Base-by-base conservation (phyloP, 2,113 vertebrate genomes). In the Rhipidura dahli region DNA sequence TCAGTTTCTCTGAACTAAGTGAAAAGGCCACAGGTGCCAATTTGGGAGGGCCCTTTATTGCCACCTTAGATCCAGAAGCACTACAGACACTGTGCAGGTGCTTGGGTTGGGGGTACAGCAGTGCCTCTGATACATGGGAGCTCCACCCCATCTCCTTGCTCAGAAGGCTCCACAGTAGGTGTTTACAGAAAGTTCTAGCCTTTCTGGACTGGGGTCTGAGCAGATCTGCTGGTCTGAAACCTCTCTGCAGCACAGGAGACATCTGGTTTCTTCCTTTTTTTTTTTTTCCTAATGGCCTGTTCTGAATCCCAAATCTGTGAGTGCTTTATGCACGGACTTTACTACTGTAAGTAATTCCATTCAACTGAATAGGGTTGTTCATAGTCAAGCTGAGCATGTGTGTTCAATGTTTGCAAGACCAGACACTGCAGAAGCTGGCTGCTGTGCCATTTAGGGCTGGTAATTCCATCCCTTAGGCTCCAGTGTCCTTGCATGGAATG, bases 281-380 rank as follows among this genome's bases (percentile, higher is more conserved):
- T 21, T 77, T 93, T 72, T 80, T 86, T 85, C 6, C 49, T 69
- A 59, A 61, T 51, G 21, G 26, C 54, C 19, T 57, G 5, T 42
- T 39, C 70, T 90, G 59, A 93, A 42, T 31, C 15, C 33, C 23
- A 79, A 39, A 82, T 84, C 77, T 72, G 35, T 69, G 71, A 94
- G 42, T 77, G 60, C 47, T 89, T 89, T 75, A 28, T 79, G 75
- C 49, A 80, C 0, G 1, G 57, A 89, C 54, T 77, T 84, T 26
- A 83, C 63, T 83, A 83, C 75, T 59, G 59, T 70, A 87, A 91
- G 83, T 95, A 93, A 90, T 90, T 94, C 75, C 71, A 77, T 90
- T 94, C 75, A 95, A 26, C 68, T 91, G 82, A 91, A 44, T 40
- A 65, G 42, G 9, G 59, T 84, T 94, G 94, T 89, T 96, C 91